Evolutionary conservation across 2,888 invertebrate genomes (phyloP), one percentile per base, ranked within the genome.

Genomic region (Spicauda simplicius): DNA sequence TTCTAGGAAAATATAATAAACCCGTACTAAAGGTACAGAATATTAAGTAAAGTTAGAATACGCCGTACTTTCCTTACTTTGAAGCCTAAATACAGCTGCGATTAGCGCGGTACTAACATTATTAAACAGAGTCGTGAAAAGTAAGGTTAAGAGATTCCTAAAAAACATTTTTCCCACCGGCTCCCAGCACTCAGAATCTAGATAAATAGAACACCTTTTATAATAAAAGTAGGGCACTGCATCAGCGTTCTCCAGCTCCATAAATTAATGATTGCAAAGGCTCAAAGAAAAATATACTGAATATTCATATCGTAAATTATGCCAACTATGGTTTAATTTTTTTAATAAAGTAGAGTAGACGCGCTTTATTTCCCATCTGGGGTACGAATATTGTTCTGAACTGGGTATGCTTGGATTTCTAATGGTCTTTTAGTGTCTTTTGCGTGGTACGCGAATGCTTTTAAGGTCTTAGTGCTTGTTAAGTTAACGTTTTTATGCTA

Each of bases 171-270:
- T 8, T 0, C 56, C 30, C 65, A 65, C 59, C 20, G 37, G 65
- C 59, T 65, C 65, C 45, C 45, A 5, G 59, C 16, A 19, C 12
- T 18, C 45, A 41, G 65, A 54, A 65, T 65, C 59, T 65, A 65
- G 65, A 65, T 65, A 65, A 65, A 65, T 59, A 65, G 65, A 65
- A 65, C 65, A 59, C 65, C 65, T 65, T 65, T 65, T 65, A 65
- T 59, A 65, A 65, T 65, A 65, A 65, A 64, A 64, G 58, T 65
- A 54, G 58, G 54, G 45, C 65, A 53, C 52, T 65, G 65, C 58
- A 65, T 65, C 65, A 54, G 25, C 59, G 65, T 58, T 64, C 62
- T 63, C 64, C 57, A 52, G 37, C 64, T 57, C 64, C 52, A 53
- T 64, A 58, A 58, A 64, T 58, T 64, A 64, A 64, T 64, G 57